Conservation (phyloP, 2,888 invertebrate species). For the Alviniconcha strummeri region DNA sequence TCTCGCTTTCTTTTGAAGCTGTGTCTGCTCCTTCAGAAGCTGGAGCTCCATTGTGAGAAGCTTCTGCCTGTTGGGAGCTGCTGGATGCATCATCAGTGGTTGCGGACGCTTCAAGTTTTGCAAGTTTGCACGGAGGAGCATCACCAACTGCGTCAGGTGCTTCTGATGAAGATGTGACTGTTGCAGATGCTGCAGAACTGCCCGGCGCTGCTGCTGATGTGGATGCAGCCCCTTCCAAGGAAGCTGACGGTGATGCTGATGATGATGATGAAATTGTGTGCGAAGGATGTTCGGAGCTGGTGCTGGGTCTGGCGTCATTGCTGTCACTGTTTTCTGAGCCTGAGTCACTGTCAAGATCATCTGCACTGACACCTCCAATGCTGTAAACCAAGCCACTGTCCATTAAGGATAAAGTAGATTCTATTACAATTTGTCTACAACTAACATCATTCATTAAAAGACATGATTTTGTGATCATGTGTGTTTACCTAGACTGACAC, state of each 20-base stretch:
- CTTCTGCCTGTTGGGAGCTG: neutral
- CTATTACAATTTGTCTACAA: too few species aligned
- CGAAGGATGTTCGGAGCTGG: neutral
- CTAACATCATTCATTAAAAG: too few species aligned
- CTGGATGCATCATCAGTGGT: neutral
- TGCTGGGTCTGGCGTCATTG: slow-evolving; percentile 42
- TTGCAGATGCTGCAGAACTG: slow-evolving; percentile 17
- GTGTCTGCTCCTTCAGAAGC: too few species aligned
- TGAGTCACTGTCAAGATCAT: slow-evolving; percentile 54
- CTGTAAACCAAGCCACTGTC: slow-evolving; percentile 36
- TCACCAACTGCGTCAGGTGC: neutral
- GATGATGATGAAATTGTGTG: neutral
- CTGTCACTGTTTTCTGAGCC: slow-evolving; percentile 27
- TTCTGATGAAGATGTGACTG: slow-evolving; percentile 14
- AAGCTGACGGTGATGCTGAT: neutral
- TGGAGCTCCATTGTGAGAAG: neutral
- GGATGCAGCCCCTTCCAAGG: neutral
- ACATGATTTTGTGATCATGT: too few species aligned
- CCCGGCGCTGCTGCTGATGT: neutral
- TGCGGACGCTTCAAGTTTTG: neutral
- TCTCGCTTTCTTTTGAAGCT: too few species aligned
- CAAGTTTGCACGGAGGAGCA: neutral
- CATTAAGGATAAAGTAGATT: too few species aligned
- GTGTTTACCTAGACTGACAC: too few species aligned
- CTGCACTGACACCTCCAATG: slow-evolving; percentile 60